Percentiles rank a stretch among this genome's conserved stretches.
phyloP scores from a whole-genome alignment of 2,797 vertebrate genomes.

The Spinus olivaceus region DNA sequence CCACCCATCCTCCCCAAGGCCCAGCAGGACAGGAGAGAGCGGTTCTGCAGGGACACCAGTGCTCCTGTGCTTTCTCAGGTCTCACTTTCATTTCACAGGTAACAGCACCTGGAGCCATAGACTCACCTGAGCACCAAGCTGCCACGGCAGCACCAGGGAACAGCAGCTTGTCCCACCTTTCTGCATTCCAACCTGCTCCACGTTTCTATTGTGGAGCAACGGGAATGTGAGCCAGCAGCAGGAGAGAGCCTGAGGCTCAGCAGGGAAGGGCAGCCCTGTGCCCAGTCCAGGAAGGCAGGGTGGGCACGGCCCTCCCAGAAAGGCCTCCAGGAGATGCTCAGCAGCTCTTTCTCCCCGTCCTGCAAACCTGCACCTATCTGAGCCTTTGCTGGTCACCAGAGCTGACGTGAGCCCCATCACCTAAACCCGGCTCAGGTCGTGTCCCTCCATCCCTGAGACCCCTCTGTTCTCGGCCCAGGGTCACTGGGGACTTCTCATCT shows the following conservation, averaged over 20 bases:
- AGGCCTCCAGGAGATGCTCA: neutral
- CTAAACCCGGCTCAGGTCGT: neutral
- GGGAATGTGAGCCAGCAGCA: neutral
- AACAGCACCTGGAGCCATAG: neutral
- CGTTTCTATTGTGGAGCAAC: accelerated
- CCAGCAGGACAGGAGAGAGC: neutral
- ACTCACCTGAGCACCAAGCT: neutral
- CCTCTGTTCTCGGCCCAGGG: neutral
- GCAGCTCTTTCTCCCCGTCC: neutral
- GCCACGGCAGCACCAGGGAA: neutral
- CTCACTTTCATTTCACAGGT: neutral
- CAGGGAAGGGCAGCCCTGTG: too few species aligned
- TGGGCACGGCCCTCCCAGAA: accelerated
- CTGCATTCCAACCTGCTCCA: neutral
- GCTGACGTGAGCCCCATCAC: neutral
- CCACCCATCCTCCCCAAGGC: neutral
- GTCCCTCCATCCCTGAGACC: neutral
- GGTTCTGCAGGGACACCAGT: neutral
- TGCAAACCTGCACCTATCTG: neutral
- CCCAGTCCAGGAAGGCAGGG: neutral
- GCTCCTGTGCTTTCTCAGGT: neutral
- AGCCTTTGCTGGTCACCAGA: neutral
- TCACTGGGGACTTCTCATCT: neutral
- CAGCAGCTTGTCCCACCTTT: neutral
- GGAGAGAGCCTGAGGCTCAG: neutral